A percentile compares a stretch with the other conserved stretches of the same genome.
Conservation (phyloP, 1,140 invertebrate species). For the Drosophila guanche region DNA sequence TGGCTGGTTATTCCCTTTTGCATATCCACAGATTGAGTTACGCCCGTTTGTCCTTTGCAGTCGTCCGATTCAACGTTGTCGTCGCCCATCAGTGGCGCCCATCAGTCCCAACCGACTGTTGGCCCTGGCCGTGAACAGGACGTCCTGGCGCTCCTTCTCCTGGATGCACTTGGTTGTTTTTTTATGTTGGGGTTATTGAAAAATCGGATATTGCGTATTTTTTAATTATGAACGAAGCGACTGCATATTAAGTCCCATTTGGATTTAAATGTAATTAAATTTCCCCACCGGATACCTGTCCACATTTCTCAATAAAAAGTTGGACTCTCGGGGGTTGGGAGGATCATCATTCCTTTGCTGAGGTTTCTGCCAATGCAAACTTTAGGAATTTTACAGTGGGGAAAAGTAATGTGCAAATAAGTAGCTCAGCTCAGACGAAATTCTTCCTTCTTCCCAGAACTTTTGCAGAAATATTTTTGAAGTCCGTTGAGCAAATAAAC, state of each 20-base stretch:
- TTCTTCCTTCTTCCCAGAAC: slow-evolving; percentile 26
- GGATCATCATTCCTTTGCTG: no score
- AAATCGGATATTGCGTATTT: slow-evolving; percentile 72
- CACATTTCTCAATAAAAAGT: neutral
- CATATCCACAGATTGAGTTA: slow-evolving; percentile 70
- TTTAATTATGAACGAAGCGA: slow-evolving; percentile 62
- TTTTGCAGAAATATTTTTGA: slow-evolving; percentile 46
- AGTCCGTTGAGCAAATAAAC: slow-evolving; percentile 62
- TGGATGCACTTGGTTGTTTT: slow-evolving; percentile 8
- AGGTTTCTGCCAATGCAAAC: slow-evolving; percentile 6
- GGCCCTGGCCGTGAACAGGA: slow-evolving; percentile 42
- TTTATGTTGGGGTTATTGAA: slow-evolving; percentile 54
- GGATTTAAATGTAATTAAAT: slow-evolving; percentile 64
- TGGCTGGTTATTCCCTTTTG: slow-evolving; percentile 58
- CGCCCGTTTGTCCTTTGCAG: slow-evolving; percentile 55
- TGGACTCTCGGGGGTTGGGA: neutral
- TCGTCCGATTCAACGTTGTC: slow-evolving; percentile 25
- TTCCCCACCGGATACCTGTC: slow-evolving; percentile 9
- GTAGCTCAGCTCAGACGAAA: neutral
- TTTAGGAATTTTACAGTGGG: slow-evolving; percentile 19
- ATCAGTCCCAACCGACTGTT: slow-evolving; percentile 26
- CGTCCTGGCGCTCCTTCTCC: neutral
- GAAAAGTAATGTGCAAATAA: slow-evolving; percentile 3
- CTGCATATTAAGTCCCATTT: slow-evolving; percentile 61
- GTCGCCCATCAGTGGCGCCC: slow-evolving; percentile 55